Conservation (phyloP, 2,113 vertebrate genomes). For the Phaetusa simplex region DNA sequence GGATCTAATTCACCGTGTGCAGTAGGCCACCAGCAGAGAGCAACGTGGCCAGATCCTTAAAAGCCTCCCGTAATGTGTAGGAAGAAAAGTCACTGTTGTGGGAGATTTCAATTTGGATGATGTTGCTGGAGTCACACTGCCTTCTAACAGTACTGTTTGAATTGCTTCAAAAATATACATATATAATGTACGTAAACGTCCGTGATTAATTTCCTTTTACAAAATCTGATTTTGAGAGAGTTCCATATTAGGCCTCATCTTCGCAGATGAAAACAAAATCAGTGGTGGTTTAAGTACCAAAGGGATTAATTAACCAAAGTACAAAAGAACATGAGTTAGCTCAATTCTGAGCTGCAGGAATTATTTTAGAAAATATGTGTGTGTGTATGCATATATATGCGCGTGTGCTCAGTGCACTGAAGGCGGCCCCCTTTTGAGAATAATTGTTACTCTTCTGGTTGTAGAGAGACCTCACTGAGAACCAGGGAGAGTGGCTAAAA, state of each 20-base stretch:
- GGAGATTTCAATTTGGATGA: background rate
- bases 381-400: too few species aligned
- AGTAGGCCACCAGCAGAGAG: background rate
- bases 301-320: background rate
- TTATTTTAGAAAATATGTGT: background rate
- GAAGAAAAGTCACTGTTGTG: background rate
- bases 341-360: background rate
- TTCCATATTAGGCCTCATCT: background rate
- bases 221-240: background rate
- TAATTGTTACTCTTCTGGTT: background rate
- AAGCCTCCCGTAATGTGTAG: background rate
- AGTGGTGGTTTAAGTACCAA: background rate
- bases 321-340: background rate
- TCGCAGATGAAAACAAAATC: background rate
- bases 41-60: background rate
- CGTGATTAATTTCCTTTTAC: background rate
- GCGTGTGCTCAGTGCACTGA: background rate
- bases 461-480: background rate
- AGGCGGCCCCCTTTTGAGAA: background rate
- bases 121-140: background rate
- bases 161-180: background rate
- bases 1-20: background rate
- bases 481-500: background rate
- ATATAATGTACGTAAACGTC: background rate
- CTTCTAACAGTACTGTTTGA: background rate